Evolutionary conservation across 2,888 invertebrate genomes (phyloP), one percentile per base, ranked within the genome.

Genomic region (Parochlus steinenii): DNA sequence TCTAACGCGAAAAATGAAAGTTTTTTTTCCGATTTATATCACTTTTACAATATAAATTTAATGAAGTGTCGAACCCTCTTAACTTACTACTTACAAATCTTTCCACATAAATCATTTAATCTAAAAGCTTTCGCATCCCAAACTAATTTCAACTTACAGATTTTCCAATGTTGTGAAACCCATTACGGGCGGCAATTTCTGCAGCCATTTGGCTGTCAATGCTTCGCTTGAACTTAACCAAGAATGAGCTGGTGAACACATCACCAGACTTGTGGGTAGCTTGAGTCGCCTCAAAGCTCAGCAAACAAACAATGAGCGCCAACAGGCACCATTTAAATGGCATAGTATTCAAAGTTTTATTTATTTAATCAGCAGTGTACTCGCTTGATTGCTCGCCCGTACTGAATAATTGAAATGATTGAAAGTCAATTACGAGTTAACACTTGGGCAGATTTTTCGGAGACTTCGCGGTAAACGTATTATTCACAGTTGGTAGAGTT

Each of bases 171-270:
- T 81, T 92, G 54, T 85, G 75, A 67, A 97, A 95, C 53, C 95
- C 95, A 58, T 90, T 83, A 51, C 80, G 70, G 44, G 69, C 64
- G 41, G 95, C 95, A 43, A 97, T 71, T 45, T 67, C 60, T 54
- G 77, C 76, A 33, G 89, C 95, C 50, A 79, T 67, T 14, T 74
- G 67, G 46, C 70, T 73, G 39, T 74, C 75, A 40, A 82, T 74
- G 42, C 80, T 76, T 46, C 80, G 69, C 53, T 74, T 75, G 62
- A 93, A 78, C 48, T 79, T 73, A 48, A 97, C 93, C 56, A 89
- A 70, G 68, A 97, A 97, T 38, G 86, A 81, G 63, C 93, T 95
- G 56, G 93, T 95, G 67, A 90, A 89, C 49, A 97, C 75, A 55
- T 86, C 76, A 46, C 28, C 36, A 11, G 37, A 17, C 15, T 34